These are phyloP conservation scores for Nyctereutes procyonoides DNA, from an alignment of 2,113 vertebrate genomes.

Conservation along the genomic window DNA sequence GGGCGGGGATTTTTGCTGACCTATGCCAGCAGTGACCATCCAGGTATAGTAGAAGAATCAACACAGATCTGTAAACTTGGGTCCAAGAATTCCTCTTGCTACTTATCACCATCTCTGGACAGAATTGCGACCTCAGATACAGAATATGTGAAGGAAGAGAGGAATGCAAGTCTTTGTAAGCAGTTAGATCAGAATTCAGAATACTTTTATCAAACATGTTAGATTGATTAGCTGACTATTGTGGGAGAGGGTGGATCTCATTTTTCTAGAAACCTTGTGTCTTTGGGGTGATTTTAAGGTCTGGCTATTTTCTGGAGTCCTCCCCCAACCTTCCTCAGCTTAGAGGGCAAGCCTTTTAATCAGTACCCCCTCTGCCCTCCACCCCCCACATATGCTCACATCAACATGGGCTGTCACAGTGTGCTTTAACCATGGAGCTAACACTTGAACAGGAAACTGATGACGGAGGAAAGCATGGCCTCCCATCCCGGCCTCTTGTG, in stretches of 20 bases:
- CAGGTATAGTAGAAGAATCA: conserved; percentile 85
- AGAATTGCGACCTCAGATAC: neutral
- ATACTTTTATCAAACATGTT: neutral
- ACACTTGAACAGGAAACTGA: neutral
- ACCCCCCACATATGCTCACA: too few species aligned
- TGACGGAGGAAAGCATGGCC: neutral
- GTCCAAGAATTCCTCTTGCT: neutral
- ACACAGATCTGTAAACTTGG: neutral
- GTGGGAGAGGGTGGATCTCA: neutral
- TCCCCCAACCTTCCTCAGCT: neutral
- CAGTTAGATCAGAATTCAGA: neutral
- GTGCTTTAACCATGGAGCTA: neutral
- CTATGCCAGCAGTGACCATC: conserved; percentile 90
- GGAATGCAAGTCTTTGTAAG: neutral
- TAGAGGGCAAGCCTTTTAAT: neutral
- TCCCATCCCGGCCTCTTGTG: neutral
- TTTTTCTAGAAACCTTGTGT: neutral
- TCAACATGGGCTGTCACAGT: neutral
- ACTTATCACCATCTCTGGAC: neutral
- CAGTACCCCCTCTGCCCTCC: neutral
- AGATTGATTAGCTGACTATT: neutral
- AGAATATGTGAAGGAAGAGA: neutral
- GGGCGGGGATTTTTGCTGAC: conserved; percentile 92
- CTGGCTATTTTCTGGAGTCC: neutral
- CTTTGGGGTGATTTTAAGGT: neutral